Base-by-base conservation (phyloP, 2,797 vertebrate species). In the Phyllotis vaccarum region DNA sequence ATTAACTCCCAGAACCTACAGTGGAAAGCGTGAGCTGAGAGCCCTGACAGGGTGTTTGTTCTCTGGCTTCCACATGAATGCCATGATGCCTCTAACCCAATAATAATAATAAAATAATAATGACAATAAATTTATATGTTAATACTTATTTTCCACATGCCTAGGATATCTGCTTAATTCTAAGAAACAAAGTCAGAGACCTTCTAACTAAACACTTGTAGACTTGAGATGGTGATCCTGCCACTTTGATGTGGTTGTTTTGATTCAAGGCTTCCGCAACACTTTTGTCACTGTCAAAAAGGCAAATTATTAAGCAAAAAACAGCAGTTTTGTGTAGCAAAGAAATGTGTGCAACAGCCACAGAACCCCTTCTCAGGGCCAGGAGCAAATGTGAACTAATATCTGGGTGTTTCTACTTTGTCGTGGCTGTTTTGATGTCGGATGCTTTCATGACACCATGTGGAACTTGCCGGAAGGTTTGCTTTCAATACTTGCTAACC, bases 191-290 rank as follows among this genome's bases (percentile, higher is more conserved):
- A 86, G 78, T 90, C 21, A 62, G 9, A 66, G n/a, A 40, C 85
- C 80, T 86, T 93, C 60, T 91, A 31, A 88, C 52, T 91, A 91
- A 95, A 87, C 83, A 60, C 87, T 92, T 89, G 66, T 79, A 91
- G 46, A 46, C 66, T 5, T 88, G 90, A 66, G 16, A 83, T 79
- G 52, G 64, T 31, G 52, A 78, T 89, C 43, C 82, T 89, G 68
- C 31, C 16, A 21, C 86, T 95, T 96, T 94, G 95, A 96, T 91
- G 91, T 93, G 96, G 94, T 89, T 86, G 31, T 94, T 96, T 97
- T 86, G 87, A 96, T 58, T 96, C 1, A 10, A 72, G 74, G 81
- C 17, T 96, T 81, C 17, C 5, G 29, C 29, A 78, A 95, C 66
- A 72, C 58, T 88, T 89, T 90, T 94, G 91, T 87, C 78, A 75